Evolutionary conservation across 2,888 invertebrate genomes (phyloP), one percentile per base, ranked within the genome.

Genomic region (Selenia dentaria): DNA sequence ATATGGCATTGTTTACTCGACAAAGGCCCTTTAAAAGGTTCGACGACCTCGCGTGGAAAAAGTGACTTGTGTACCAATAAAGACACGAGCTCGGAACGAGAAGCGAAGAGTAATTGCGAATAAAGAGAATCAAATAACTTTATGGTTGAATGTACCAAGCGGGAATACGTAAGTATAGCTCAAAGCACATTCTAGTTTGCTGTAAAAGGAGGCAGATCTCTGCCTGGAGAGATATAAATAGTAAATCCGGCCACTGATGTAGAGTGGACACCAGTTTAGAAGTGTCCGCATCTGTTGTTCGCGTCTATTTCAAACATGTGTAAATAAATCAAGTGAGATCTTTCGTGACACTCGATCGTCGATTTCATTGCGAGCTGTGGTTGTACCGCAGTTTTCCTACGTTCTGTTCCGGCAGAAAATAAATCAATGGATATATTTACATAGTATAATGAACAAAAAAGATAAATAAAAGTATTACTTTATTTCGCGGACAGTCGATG

Each of bases 191-290:
- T 78, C 83, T 79, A 79, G 82, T 83, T 81, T 75, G 67, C 88
- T 86, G 65, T 83, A 86, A 76, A 88, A 70, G 86, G 86, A 76
- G 74, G 68, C 67, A 78, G 81, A 82, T 79, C 79, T 82, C 67
- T 74, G 79, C 73, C 67, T 67, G 70, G 61, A 68, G 74, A 66
- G 79, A 67, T 88, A 88, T 87, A 83, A 87, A 87, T 88, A 88
- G 84, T 79, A 62, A 65, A 70, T 71, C 67, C 72, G 65, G 64
- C 67, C 74, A 72, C 74, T 75, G 76, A 79, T 79, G 79, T 79
- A 76, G 80, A 81, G 79, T 83, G 79, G 83, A 83, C 86, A 86
- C 81, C 75, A 82, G 85, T 84, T 88, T 84, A 84, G 81, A 80
- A 79, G 80, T 79, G 83, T 70, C 73, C 67, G 74, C 63, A 69